These are phyloP conservation scores for Lordiphosa collinella DNA, from an alignment of 1,140 invertebrate genomes.

Conservation along the genomic window DNA sequence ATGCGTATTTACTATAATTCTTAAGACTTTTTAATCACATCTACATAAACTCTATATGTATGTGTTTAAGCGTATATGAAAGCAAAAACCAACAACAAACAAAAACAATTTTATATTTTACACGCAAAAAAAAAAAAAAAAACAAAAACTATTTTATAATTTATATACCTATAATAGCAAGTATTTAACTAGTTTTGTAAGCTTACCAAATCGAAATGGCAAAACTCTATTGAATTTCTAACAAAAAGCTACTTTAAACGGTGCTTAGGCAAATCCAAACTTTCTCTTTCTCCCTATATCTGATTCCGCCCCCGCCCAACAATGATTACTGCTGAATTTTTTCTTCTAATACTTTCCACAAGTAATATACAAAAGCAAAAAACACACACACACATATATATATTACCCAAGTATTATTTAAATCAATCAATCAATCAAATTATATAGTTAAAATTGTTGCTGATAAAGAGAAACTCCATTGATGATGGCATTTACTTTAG, in stretches of 20 bases:
- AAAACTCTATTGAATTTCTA: constrained; percentile 55
- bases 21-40: constrained; percentile 67
- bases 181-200: constrained; percentile 78
- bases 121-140: constrained; percentile 46
- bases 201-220: constrained; percentile 50
- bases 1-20: constrained; percentile 75
- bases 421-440: constrained; percentile 49
- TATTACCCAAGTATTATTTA: constrained; percentile 64
- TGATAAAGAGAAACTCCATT: neutral
- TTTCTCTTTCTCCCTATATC: constrained; percentile 35
- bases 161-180: constrained; percentile 75
- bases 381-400: constrained; percentile 21
- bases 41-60: constrained; percentile 51
- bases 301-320: constrained; percentile 27
- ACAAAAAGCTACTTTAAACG: constrained; percentile 49
- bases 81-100: constrained; percentile 23
- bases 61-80: constrained; percentile 54
- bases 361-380: neutral
- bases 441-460: constrained; percentile 7
- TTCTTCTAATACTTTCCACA: constrained; percentile 52
- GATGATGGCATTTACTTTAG: neutral
- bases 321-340: constrained; percentile 52
- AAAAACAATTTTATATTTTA: constrained; percentile 68
- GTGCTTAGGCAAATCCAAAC: constrained; percentile 50
- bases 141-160: constrained; percentile 74